phyloP scores from a whole-genome alignment of 2,888 invertebrate species.

The Thalpophila matura region DNA sequence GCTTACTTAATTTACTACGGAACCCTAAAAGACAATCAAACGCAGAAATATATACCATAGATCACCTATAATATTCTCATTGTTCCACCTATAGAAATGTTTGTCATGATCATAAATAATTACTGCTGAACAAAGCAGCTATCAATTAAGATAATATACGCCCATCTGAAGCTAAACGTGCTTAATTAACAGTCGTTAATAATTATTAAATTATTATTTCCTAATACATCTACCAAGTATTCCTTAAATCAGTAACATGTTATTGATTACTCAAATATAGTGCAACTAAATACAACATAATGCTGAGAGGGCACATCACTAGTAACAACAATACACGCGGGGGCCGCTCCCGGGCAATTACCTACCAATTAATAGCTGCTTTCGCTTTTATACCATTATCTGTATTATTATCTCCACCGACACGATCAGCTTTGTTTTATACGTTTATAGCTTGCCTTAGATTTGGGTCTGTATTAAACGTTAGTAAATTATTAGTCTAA shows the following conservation, averaged over 20 bases:
- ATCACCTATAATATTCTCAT: neutral
- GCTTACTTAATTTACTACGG: too few species aligned
- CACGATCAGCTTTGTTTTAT: slow-evolving; percentile 12
- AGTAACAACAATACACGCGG: slow-evolving; percentile 7
- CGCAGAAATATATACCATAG: neutral
- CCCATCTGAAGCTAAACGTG: neutral
- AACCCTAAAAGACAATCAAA: too few species aligned
- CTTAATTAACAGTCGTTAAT: too few species aligned
- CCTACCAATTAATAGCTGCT: slow-evolving; percentile 77
- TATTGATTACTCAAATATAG: too few species aligned
- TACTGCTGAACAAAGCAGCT: neutral
- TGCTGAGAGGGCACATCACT: slow-evolving; percentile 49
- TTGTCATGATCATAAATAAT: slow-evolving; percentile 5
- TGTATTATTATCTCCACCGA: slow-evolving; percentile 37
- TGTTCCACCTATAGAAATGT: neutral
- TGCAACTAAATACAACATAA: too few species aligned
- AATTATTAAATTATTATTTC: too few species aligned
- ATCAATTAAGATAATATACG: slow-evolving; percentile 7
- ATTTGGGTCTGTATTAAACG: neutral
- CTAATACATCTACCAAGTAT: too few species aligned
- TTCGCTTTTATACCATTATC: slow-evolving; percentile 61
- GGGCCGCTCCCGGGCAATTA: slow-evolving; percentile 69
- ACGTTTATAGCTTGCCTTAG: slow-evolving; percentile 2
- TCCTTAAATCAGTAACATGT: too few species aligned
- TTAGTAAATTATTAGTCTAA: neutral